These are phyloP conservation scores for Brevimyrus niger DNA, from an alignment of 2,113 vertebrate genomes.

Conservation along the genomic window DNA sequence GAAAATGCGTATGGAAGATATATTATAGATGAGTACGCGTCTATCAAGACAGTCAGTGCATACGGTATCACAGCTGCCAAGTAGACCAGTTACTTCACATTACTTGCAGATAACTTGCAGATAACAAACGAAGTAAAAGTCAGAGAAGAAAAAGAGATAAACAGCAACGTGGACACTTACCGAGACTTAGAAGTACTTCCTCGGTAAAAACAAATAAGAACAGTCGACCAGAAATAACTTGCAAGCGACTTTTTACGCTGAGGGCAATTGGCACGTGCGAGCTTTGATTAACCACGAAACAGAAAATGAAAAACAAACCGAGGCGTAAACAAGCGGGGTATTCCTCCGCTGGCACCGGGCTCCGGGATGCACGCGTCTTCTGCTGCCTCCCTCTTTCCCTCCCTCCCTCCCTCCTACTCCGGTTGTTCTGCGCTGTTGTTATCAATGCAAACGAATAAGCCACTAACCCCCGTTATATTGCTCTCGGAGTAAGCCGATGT, in stretches of 20 bases:
- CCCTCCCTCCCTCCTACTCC: conserved; percentile 52
- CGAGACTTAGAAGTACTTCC: conserved; percentile 45
- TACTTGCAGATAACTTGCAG: conserved; percentile 7
- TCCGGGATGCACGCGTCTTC: conserved; percentile 49
- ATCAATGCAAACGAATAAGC: conserved; percentile 60
- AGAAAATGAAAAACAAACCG: conserved; percentile 53
- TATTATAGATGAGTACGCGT: not conserved
- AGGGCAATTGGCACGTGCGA: conserved; percentile 53
- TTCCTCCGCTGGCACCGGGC: conserved; percentile 58
- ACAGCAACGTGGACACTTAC: conserved; percentile 50
- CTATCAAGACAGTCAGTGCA: not conserved
- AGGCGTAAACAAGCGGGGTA: conserved; percentile 56
- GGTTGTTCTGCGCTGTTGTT: conserved; percentile 60
- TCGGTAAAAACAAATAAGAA: conserved; percentile 33
- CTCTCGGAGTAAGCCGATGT: conserved; percentile 57
- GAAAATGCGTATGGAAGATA: not conserved
- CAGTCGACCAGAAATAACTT: conserved; percentile 41
- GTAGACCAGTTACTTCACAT: not conserved
- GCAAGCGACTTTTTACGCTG: conserved; percentile 30
- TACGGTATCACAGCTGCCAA: not conserved
- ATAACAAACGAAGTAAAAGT: conserved; percentile 29
- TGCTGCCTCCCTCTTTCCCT: conserved; percentile 51
- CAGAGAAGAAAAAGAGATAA: conserved; percentile 30
- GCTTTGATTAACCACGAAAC: conserved; percentile 54
- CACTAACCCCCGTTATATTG: conserved; percentile 57